Evolutionary conservation across 2,888 invertebrate species (phyloP), one percentile per base, ranked within the genome.

Genomic region (Caenorhabditis afra): DNA sequence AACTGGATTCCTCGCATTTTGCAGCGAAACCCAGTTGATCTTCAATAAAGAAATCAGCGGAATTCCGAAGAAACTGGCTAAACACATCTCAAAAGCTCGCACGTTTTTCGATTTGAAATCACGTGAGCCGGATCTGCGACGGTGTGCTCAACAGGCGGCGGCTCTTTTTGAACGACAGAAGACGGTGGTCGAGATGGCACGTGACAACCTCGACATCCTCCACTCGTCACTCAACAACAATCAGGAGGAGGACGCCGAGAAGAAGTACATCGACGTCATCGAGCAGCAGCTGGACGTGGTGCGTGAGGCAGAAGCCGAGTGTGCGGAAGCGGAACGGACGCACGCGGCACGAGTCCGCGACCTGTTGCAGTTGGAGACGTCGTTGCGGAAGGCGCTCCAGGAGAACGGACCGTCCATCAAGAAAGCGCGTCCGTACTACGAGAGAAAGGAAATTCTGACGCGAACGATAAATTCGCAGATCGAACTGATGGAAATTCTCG

Each of bases 11-110:
- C 35, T 35, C 12, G 20, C 45, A 29, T 50, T 49, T 77, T 78
- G n/a, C 67, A 78, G 78, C 50, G 78, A 78, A 73, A 78, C 78
- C 7, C 71, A 73, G 18, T 37, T 37, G n/a, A 49, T 67, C 29
- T 78, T 66, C 49, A 66, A 71, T 57, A 67, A 62, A 55, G 78
- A 78, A 55, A 61, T 67, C 37, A 37, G 55, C 7, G 62, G 62
- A 35, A 44, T 73, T 18, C 52, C 61, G 10, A 71, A 61, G 11
- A 78, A 78, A 37, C 14, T 66, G 14, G 59, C 62, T 1, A 78
- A 73, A 61, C 78, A 78, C 55, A 67, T 78, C 16, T 35, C 71
- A 2, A 78, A 78, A 58, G 37, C 71, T 18, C 61, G 73, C 18
- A 49, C 50, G 1, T 78, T 49, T 29, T 78, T 73, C 44, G 78